Evolutionary conservation across 2,888 invertebrate genomes (phyloP).

Genomic region (Eulithis prunata): DNA sequence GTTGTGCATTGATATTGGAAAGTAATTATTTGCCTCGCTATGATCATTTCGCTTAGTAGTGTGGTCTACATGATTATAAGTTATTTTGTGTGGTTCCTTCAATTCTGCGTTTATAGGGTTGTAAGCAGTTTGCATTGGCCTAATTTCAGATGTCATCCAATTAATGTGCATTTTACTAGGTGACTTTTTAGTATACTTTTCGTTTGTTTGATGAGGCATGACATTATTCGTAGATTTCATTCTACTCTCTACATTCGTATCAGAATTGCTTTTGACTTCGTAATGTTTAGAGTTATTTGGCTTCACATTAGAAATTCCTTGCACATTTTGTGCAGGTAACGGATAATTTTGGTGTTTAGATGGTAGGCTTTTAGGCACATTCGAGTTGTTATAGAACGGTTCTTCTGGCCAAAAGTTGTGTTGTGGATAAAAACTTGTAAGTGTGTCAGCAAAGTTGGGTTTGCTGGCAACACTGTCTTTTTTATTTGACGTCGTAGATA

Average conservation of each 20-base stretch:
- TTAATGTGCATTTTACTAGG: conserved; percentile 80
- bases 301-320: conserved; percentile 57
- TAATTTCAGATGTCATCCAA: conserved; percentile 81
- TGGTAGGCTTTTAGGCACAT: conserved; percentile 60
- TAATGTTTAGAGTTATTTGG: conserved; percentile 60
- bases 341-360: conserved; percentile 68
- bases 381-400: conserved; percentile 72
- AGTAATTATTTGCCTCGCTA: conserved; percentile 66
- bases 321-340: conserved; percentile 56
- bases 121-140: conserved; percentile 70
- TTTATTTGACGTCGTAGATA: conserved; percentile 62
- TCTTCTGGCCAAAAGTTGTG: conserved; percentile 77
- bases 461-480: conserved; percentile 65
- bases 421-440: conserved; percentile 76
- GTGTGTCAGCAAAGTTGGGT: conserved; percentile 69
- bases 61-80: conserved; percentile 62
- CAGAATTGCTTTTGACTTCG: conserved; percentile 59
- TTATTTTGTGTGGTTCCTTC: conserved; percentile 64
- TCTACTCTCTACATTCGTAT: conserved; percentile 49
- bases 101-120: conserved; percentile 56
- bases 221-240: conserved; percentile 58
- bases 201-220: conserved; percentile 58
- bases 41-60: conserved; percentile 66
- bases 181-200: conserved; percentile 76
- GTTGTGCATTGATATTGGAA: conserved; percentile 75